Percentiles rank a stretch among this genome's conserved stretches.
Conservation (phyloP, 2,113 vertebrate species). For the Pimephales promelas region DNA sequence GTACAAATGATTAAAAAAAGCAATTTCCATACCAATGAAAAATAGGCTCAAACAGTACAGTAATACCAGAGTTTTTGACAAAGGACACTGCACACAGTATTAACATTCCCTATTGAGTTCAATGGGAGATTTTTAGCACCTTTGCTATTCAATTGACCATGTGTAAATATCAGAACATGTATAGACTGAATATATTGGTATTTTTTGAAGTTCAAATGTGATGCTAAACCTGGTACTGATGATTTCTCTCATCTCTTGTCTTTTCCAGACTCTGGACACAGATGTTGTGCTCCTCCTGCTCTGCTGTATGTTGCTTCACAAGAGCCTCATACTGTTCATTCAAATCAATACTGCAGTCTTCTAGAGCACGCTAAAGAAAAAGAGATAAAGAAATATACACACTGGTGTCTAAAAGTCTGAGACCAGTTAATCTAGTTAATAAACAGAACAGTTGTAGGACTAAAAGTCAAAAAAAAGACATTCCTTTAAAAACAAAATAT, state of each 20-base stretch:
- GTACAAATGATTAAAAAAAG: conserved; percentile 13
- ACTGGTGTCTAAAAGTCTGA: not conserved
- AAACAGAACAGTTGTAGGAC: not conserved
- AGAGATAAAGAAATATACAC: conserved; percentile 45
- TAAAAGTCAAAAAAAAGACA: not conserved
- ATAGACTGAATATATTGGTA: not conserved
- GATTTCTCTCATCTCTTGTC: conserved; percentile 79
- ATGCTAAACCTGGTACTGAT: conserved; percentile 80
- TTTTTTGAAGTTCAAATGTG: not conserved
- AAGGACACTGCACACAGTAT: not conserved
- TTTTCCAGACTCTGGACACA: conserved; percentile 78
- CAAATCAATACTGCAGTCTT: conserved; percentile 66
- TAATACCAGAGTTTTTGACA: not conserved
- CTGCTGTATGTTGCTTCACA: conserved; percentile 77
- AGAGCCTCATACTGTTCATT: conserved; percentile 72
- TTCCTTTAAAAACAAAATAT: not conserved
- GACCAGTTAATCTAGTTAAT: not conserved
- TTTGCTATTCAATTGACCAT: not conserved
- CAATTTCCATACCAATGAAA: not conserved
- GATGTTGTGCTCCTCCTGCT: conserved; percentile 79
- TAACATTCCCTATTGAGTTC: not conserved
- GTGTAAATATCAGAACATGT: not conserved
- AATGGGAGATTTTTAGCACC: not conserved
- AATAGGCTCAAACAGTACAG: not conserved
- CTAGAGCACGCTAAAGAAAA: conserved; percentile 75